Evolutionary conservation across 2,113 vertebrate species (phyloP), one percentile per base, ranked within the genome.

Genomic region (Lagopus muta): DNA sequence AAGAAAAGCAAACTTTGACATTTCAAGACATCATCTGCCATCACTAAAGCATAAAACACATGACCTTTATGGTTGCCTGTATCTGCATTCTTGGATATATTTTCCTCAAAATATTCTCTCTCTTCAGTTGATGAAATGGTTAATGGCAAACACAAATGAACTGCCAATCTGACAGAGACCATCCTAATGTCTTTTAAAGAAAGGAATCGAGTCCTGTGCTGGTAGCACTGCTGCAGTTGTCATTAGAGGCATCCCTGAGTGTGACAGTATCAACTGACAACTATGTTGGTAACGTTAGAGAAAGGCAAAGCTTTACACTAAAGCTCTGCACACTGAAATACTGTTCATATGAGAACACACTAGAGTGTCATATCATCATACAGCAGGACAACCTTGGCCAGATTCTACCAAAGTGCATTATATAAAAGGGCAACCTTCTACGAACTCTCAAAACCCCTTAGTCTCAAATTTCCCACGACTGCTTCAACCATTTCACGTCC

Each of bases 21-120:
- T 38, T 85, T 25, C 89, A 85, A 93, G 84, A 55, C 67, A 82
- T 82, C 81, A 76, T 21, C 70, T 72, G 61, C 62, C 81, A 82
- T 58, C 82, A 90, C 61, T 40, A 67, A 86, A 79, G 66, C 86
- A 65, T 57, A 43, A 82, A 90, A 72, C 66, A 72, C 1, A 2
- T 75, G 57, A 84, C 61, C 66, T 84, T 86, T 78, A 14, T 42
- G 50, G 42, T 18, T 84, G 76, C 36, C 54, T 84, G 52, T 27
- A 84, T 72, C 60, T 82, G 25, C 55, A 65, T 75, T 81, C 90
- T 48, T 52, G 4, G 32, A 84, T 73, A 30, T 13, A 30, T 78
- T 75, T 89, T 82, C 48, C 52, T 78, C 61, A 62, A 71, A 70
- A 82, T 45, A 18, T 28, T 64, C n/a, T 85, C 13, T 8, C 36